These are phyloP conservation scores for Tragulus kanchil DNA, from an alignment of 2,113 vertebrate genomes.

Conservation along the genomic window DNA sequence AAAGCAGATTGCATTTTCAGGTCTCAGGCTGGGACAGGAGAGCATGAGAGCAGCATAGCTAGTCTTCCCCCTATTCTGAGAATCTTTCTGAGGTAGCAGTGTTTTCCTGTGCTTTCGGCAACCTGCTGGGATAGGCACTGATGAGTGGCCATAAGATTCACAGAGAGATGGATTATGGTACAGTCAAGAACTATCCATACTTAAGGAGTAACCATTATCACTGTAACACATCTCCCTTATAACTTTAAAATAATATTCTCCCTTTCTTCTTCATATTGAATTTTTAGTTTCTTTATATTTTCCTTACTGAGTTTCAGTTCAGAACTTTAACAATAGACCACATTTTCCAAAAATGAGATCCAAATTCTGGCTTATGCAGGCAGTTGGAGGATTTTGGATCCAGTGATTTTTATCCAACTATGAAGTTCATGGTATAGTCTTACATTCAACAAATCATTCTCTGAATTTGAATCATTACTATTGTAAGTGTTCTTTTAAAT, in stretches of 20 bases:
- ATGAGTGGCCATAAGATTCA: background rate
- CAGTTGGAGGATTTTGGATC: conserved; percentile 58
- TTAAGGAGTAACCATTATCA: conserved; percentile 22
- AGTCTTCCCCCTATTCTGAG: background rate
- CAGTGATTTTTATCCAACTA: conserved; percentile 65
- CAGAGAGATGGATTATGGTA: background rate
- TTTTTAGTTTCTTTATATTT: conserved; percentile 48
- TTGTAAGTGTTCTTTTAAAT: conserved; percentile 51
- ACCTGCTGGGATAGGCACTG: background rate
- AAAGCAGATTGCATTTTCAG: background rate
- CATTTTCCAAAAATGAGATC: conserved; percentile 64
- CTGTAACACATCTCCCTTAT: conserved; percentile 5
- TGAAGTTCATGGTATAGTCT: conserved; percentile 44
- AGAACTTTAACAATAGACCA: conserved; percentile 39
- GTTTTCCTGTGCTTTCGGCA: background rate
- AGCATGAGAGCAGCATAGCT: background rate
- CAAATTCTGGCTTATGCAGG: conserved; percentile 43
- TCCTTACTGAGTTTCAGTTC: conserved; percentile 50
- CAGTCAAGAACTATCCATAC: background rate
- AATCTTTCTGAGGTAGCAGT: background rate
- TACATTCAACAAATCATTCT: background rate
- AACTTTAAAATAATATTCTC: conserved; percentile 44
- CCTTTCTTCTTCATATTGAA: conserved; percentile 23
- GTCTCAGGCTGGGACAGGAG: background rate
- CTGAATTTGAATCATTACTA: conserved; percentile 66